Percentiles rank a stretch among this genome's conserved stretches.
Evolutionary conservation across 2,888 invertebrate genomes (phyloP).

Genomic region (Lutraria lutraria): DNA sequence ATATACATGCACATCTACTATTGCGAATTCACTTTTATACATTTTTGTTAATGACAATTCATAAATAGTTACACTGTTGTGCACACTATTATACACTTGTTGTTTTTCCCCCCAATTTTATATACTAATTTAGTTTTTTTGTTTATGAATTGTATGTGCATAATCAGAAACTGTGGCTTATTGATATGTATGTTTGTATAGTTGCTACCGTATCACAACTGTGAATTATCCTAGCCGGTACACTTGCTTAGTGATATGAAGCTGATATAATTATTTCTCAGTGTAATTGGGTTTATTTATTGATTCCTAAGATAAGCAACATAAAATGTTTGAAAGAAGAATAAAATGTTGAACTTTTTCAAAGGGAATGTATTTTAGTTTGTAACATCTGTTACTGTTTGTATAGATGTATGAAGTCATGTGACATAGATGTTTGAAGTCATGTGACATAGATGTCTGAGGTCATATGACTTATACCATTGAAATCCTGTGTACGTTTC

Average conservation of each 20-base stretch:
- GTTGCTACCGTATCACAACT: not conserved
- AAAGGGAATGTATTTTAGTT: too few species aligned
- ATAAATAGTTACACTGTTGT: not conserved
- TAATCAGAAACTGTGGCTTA: not conserved
- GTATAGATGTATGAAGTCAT: too few species aligned
- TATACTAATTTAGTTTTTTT: not conserved
- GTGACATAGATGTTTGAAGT: too few species aligned
- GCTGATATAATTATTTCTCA: not conserved
- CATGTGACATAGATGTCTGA: too few species aligned
- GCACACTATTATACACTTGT: slow-evolving; percentile 11
- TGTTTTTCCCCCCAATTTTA: slow-evolving; percentile 7
- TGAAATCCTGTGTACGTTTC: too few species aligned
- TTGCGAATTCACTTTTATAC: not conserved
- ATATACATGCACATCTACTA: not conserved
- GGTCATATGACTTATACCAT: too few species aligned
- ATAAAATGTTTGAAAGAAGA: not conserved
- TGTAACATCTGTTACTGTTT: too few species aligned
- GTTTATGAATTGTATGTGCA: not conserved
- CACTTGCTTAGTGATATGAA: not conserved
- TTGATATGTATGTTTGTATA: not conserved
- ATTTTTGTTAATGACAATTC: slow-evolving; percentile 13
- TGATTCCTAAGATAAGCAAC: not conserved
- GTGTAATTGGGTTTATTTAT: not conserved
- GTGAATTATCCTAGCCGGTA: not conserved
- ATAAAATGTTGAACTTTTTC: too few species aligned